A percentile compares a stretch with the other conserved stretches of the same genome.
phyloP scores from a whole-genome alignment of 2,113 vertebrate genomes.

The Alaudala cheleensis region DNA sequence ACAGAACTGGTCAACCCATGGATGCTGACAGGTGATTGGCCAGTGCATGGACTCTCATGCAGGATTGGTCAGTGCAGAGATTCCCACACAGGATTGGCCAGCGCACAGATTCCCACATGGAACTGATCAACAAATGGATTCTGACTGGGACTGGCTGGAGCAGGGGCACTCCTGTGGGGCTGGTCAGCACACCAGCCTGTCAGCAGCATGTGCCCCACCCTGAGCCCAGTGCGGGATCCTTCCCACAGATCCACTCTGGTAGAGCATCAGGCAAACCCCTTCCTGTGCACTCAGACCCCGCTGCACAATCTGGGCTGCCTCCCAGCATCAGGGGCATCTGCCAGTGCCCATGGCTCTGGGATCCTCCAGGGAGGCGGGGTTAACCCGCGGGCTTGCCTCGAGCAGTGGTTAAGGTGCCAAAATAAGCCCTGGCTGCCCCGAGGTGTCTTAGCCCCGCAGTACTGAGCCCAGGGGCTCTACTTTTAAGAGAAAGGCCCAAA shows the following conservation, averaged over 20 bases:
- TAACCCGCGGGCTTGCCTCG: not conserved
- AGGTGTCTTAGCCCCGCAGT: not conserved
- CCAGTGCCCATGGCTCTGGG: not conserved
- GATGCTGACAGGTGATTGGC: not conserved
- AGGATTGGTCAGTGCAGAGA: not conserved
- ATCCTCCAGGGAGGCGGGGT: not conserved
- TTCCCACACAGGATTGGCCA: not conserved
- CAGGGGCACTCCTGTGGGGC: fast-evolving
- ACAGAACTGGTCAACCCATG: not conserved
- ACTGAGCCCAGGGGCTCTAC: not conserved
- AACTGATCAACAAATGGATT: not conserved
- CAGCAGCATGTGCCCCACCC: not conserved
- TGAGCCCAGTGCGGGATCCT: not conserved
- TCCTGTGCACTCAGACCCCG: not conserved
- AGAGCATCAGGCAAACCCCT: not conserved
- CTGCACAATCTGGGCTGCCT: not conserved
- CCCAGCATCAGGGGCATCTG: not conserved
- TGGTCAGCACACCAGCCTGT: not conserved
- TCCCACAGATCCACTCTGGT: not conserved
- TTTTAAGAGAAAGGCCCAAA: not conserved
- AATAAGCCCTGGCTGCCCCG: not conserved
- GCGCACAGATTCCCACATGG: fast-evolving
- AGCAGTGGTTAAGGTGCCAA: not conserved
- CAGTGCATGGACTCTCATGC: not conserved
- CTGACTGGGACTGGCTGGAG: not conserved